A percentile compares a stretch with the other conserved stretches of the same genome.
Evolutionary conservation across 2,888 invertebrate genomes (phyloP).

Genomic region (Lissonota sp.): DNA sequence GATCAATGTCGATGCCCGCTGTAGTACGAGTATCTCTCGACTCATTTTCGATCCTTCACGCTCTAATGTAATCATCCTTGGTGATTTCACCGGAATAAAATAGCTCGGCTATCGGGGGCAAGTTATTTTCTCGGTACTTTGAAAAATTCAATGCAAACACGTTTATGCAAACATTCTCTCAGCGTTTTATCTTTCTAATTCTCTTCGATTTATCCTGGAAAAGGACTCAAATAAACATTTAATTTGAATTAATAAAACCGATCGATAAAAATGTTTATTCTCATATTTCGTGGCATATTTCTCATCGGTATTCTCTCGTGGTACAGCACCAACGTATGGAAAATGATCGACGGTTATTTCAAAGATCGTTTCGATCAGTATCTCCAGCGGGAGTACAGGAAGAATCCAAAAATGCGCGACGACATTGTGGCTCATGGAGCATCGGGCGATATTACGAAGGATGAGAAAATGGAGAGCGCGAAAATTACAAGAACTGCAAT

Average conservation of each 20-base stretch:
- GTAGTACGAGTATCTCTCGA: conserved; percentile 18
- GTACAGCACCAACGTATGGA: conserved; percentile 90
- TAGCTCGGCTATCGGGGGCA: conserved; percentile 13
- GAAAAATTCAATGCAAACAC: conserved; percentile 34
- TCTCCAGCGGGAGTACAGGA: conserved; percentile 84
- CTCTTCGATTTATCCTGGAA: too few relatives aligned
- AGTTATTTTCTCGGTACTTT: conserved; percentile 14
- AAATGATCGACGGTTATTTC: conserved; percentile 90
- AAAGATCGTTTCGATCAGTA: conserved; percentile 88
- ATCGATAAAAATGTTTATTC: conserved; percentile 86
- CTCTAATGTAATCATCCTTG: conserved; percentile 45
- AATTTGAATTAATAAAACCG: neutral
- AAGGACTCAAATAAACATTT: too few relatives aligned
- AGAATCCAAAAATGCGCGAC: conserved; percentile 78
- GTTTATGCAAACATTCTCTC: conserved; percentile 2
- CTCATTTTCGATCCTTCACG: conserved; percentile 28
- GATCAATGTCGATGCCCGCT: conserved; percentile 19
- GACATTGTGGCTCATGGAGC: conserved; percentile 68
- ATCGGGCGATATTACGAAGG: conserved; percentile 57
- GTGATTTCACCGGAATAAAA: conserved; percentile 40
- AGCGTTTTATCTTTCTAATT: neutral
- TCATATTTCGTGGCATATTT: conserved; percentile 87
- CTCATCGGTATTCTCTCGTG: conserved; percentile 89
- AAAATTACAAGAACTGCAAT: neutral
- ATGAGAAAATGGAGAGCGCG: neutral